A percentile compares a stretch with the other conserved stretches of the same genome.
phyloP scores from a whole-genome alignment of 2,888 invertebrate species.

The Orthosia cruda region DNA sequence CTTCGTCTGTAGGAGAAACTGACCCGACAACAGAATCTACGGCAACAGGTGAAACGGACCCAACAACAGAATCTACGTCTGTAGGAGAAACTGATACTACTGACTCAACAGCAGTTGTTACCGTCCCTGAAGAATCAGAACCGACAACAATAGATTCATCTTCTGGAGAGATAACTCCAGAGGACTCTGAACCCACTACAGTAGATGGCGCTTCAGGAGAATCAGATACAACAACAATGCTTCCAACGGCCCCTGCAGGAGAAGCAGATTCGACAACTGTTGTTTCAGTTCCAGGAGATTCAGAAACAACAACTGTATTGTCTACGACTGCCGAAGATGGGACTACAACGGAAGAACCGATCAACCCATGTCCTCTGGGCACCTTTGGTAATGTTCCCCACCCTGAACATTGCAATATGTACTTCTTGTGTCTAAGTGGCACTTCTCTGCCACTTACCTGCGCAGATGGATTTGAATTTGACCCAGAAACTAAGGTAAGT shows the following conservation, averaged over 20 bases:
- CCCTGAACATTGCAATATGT: conserved; percentile 73
- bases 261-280: not conserved
- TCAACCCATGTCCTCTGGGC: conserved; percentile 69
- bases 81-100: not conserved
- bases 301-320: conserved; percentile 2
- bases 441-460: conserved; percentile 70
- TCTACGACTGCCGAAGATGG: conserved; percentile 26
- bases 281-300: not conserved
- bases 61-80: not conserved
- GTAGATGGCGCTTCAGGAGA: not conserved
- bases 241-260: not conserved
- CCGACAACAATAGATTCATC: not conserved
- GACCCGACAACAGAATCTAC: not conserved
- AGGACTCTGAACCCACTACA: not conserved
- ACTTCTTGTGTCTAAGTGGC: conserved; percentile 76
- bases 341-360: conserved; percentile 9
- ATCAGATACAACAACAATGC: not conserved
- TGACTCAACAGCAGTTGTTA: not conserved
- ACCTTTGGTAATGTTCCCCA: conserved; percentile 75
- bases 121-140: not conserved
- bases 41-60: not conserved
- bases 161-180: not conserved
- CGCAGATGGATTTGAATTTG: conserved; percentile 73
- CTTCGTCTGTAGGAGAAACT: not conserved
- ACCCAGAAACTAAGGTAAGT: conserved; percentile 62